These are phyloP conservation scores for Ctenicera cuprea DNA, from an alignment of 2,888 invertebrate genomes.

Conservation along the genomic window DNA sequence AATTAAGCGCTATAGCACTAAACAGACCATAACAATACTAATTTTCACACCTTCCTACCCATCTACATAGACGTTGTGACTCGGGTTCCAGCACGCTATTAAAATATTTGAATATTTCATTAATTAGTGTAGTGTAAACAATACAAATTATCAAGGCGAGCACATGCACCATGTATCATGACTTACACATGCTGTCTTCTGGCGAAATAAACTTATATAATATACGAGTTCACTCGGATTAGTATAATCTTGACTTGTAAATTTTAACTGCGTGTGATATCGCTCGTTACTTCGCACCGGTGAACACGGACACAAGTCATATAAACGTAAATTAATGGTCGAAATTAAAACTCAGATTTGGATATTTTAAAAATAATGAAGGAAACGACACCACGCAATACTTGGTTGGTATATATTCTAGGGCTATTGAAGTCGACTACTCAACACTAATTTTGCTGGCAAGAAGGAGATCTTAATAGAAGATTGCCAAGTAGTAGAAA, in stretches of 20 bases:
- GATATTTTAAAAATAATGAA: slow-evolving; percentile 38
- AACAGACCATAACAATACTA: slow-evolving; percentile 30
- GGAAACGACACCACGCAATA: slow-evolving; percentile 33
- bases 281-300: slow-evolving; percentile 63
- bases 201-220: slow-evolving; percentile 43
- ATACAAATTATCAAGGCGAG: slow-evolving; percentile 38
- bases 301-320: slow-evolving; percentile 65
- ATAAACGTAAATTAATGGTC: slow-evolving; percentile 66
- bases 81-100: slow-evolving; percentile 22
- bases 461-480: neutral
- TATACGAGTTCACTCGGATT: slow-evolving; percentile 40
- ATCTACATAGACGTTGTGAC: slow-evolving; percentile 18
- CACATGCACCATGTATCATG: slow-evolving; percentile 26
- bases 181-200: slow-evolving; percentile 31
- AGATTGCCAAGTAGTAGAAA: slow-evolving; percentile 3
- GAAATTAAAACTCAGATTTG: slow-evolving; percentile 59
- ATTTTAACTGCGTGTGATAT: slow-evolving; percentile 65
- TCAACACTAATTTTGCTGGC: neutral
- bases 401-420: neutral
- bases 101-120: slow-evolving; percentile 38
- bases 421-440: neutral
- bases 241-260: slow-evolving; percentile 57
- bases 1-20: slow-evolving; percentile 18
- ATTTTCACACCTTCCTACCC: slow-evolving; percentile 39
- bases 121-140: slow-evolving; percentile 35